Conservation (phyloP, 2,797 vertebrate genomes). For the Picus viridis region DNA sequence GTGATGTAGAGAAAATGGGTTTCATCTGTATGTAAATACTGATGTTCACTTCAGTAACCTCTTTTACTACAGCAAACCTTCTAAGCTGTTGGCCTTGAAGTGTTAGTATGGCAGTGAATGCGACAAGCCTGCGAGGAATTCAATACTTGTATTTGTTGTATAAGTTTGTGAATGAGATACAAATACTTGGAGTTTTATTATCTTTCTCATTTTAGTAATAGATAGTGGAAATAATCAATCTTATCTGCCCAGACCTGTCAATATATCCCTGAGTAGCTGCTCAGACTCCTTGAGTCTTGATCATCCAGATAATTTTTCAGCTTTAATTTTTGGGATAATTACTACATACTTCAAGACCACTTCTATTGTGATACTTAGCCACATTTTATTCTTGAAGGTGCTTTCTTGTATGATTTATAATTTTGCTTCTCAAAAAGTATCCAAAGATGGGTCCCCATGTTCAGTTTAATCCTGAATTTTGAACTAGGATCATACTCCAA, state of each 20-base stretch:
- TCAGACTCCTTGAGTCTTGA: conserved; percentile 35
- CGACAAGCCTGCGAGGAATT: not conserved
- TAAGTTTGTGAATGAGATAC: not conserved
- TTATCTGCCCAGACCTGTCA: not conserved
- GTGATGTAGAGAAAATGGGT: not conserved
- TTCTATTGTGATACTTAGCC: conserved; percentile 10
- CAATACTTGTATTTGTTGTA: not conserved
- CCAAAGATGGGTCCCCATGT: not conserved
- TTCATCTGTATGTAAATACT: not conserved
- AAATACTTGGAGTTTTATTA: not conserved
- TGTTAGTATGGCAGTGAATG: not conserved
- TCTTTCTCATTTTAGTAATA: not conserved
- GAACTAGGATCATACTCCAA: not conserved
- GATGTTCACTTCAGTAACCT: not conserved
- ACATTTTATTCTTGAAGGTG: conserved; percentile 28
- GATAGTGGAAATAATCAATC: not conserved
- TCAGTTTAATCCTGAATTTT: not conserved
- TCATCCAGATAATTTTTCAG: conserved; percentile 12
- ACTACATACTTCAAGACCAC: conserved; percentile 32
- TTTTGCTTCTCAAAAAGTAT: conserved; percentile 10
- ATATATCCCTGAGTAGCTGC: conserved; percentile 21
- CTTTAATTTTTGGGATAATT: conserved; percentile 47
- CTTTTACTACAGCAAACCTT: not conserved
- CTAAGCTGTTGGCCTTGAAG: not conserved
- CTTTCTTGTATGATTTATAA: conserved; percentile 19